Evolutionary conservation across 2,113 vertebrate genomes (phyloP), one percentile per base, ranked within the genome.

Genomic region (Amphiprion ocellaris): DNA sequence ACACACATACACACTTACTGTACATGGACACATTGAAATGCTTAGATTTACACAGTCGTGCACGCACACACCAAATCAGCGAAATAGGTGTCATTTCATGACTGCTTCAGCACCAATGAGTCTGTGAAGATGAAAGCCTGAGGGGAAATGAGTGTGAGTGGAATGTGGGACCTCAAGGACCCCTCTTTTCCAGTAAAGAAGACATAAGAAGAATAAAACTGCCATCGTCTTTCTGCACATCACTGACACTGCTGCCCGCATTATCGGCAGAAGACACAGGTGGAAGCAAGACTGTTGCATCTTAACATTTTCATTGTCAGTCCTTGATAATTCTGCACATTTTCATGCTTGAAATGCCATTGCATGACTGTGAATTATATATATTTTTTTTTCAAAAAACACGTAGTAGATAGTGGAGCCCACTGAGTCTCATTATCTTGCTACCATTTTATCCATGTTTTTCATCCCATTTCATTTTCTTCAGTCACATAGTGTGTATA

Each of bases 71-170:
- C 56, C 50, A 52, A 69, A 86, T 81, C 41, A 46, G 52, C 78
- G 63, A 64, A 84, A 86, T 79, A 53, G 54, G 71, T 87, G 71
- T 86, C 70, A 84, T 88, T 82, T 79, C 72, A 26, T 65, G 77
- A 83, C 70, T 56, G 46, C 58, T 33, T 74, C 19, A 16, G 81
- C 74, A 75, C 60, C 86, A 58, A 70, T 68, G 73, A 75, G 28
- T 50, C 61, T 70, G 75, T 76, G 77, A 82, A 77, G 88, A 90
- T 85, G 73, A 91, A 83, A 89, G 77, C 87, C 69, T 30, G 53
- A 52, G 61, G 74, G 79, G 28, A 86, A 70, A 87, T 66, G 74
- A 67, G 53, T 52, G 55, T 60, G 37, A 90, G 80, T 76, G 59
- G 65, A 76, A 61, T 55, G 70, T 26, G 68, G 39, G 69, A 74